A percentile compares a stretch with the other conserved stretches of the same genome.
Conservation (phyloP, 1,140 invertebrate genomes). For the Copidosoma floridanum region DNA sequence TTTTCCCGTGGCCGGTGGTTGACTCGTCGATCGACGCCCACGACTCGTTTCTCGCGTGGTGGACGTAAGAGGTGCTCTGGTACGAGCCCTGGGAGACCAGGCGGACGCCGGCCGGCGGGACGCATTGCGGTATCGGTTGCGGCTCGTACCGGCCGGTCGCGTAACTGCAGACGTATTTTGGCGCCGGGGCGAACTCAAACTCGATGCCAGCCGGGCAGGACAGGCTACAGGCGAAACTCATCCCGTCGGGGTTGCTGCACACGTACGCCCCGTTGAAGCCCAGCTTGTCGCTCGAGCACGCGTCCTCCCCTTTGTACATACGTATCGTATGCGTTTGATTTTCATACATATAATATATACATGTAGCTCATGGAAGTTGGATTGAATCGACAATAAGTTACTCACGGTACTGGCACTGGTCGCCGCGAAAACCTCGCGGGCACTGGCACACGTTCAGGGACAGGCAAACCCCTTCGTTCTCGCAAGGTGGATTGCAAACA, state of each 20-base stretch:
- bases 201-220: constrained; percentile 65
- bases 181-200: constrained; percentile 62
- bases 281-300: constrained; percentile 62
- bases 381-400: constrained; percentile 21
- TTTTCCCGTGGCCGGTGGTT: neutral
- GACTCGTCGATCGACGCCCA: neutral
- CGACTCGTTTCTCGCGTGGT: neutral
- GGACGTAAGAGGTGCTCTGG: constrained; percentile 68
- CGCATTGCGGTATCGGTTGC: constrained; percentile 70
- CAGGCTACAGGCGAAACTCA: constrained; percentile 62
- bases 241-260: constrained; percentile 62
- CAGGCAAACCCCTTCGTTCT: constrained; percentile 75
- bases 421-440: constrained; percentile 67
- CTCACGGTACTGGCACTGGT: constrained; percentile 77
- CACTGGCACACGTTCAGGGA: constrained; percentile 75
- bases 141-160: constrained; percentile 72
- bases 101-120: constrained; percentile 58
- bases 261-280: constrained; percentile 75
- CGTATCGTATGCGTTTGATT: too few species aligned
- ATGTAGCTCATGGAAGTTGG: too few species aligned
- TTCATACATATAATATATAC: too few species aligned
- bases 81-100: constrained; percentile 76
- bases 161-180: constrained; percentile 70
- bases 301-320: too few species aligned
- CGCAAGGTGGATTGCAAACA: constrained; percentile 70